Evolutionary conservation across 2,797 vertebrate species (phyloP).

Genomic region (Melanotaenia boesemani): DNA sequence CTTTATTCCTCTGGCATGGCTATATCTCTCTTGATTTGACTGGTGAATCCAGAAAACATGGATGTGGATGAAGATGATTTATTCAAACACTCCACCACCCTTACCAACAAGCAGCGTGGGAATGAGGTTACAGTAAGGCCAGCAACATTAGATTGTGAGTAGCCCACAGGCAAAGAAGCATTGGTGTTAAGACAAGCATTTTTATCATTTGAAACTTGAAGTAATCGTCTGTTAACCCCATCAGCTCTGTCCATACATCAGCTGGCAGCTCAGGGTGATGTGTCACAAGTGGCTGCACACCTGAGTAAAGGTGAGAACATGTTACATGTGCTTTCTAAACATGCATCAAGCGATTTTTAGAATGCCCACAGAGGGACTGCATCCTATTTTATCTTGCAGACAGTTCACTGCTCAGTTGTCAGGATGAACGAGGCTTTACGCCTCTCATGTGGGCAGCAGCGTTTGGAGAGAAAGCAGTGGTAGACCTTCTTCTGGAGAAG

Average conservation of each 20-base stretch:
- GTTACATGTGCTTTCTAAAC: not conserved
- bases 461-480: constrained; percentile 92
- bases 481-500: constrained; percentile 91
- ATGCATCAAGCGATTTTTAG: not conserved
- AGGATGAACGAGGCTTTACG: constrained; percentile 93
- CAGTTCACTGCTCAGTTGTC: constrained; percentile 87
- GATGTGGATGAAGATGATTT: constrained; percentile 75
- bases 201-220: not conserved
- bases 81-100: constrained; percentile 89
- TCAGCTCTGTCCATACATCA: constrained; percentile 95
- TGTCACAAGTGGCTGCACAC: constrained; percentile 88
- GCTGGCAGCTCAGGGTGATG: constrained; percentile 94
- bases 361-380: not conserved
- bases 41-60: constrained; percentile 60
- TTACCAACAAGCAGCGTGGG: constrained; percentile 96
- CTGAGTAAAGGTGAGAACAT: constrained; percentile 88
- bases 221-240: constrained; percentile 8
- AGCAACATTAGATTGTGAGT: constrained; percentile 93
- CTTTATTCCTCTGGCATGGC: constrained; percentile 9
- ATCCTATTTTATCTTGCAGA: constrained; percentile 74
- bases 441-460: constrained; percentile 97
- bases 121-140: constrained; percentile 92
- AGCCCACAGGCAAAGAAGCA: not conserved
- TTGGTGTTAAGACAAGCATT: not conserved
- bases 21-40: constrained; percentile 21